These are phyloP conservation scores for Yponomeuta malinellus DNA, from an alignment of 2,888 invertebrate genomes.

Conservation along the genomic window DNA sequence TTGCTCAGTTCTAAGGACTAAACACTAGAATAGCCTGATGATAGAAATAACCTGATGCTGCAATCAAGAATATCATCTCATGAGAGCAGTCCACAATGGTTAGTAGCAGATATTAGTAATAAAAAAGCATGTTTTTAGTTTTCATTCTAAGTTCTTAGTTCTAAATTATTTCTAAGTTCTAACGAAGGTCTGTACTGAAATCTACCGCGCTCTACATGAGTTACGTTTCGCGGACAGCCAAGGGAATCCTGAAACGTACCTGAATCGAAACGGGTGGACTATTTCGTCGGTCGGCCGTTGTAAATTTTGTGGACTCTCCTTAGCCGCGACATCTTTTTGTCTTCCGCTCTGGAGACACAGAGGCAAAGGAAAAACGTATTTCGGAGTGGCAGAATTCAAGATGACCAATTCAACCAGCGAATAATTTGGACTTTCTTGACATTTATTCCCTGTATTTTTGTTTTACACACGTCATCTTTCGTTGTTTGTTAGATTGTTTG, in stretches of 20 bases:
- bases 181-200: too few species aligned
- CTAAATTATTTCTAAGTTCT: too few species aligned
- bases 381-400: neutral
- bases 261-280: conserved; percentile 2
- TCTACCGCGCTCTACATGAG: too few species aligned
- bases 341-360: conserved; percentile 2
- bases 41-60: too few species aligned
- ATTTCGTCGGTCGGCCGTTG: conserved; percentile 9
- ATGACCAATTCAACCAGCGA: neutral
- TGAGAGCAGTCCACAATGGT: too few species aligned
- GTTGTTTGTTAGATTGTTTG: neutral
- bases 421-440: too few species aligned
- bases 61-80: too few species aligned
- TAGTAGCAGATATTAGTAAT: too few species aligned
- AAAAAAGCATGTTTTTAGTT: too few species aligned
- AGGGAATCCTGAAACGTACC: neutral
- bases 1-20: too few species aligned
- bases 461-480: neutral
- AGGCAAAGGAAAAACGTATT: neutral
- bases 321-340: conserved; percentile 13
- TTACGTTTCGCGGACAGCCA: neutral
- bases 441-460: neutral
- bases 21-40: too few species aligned
- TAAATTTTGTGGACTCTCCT: conserved; percentile 18
- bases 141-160: too few species aligned